phyloP scores from a whole-genome alignment of 2,888 invertebrate species.

The Drosophila pseudotakahashii region DNA sequence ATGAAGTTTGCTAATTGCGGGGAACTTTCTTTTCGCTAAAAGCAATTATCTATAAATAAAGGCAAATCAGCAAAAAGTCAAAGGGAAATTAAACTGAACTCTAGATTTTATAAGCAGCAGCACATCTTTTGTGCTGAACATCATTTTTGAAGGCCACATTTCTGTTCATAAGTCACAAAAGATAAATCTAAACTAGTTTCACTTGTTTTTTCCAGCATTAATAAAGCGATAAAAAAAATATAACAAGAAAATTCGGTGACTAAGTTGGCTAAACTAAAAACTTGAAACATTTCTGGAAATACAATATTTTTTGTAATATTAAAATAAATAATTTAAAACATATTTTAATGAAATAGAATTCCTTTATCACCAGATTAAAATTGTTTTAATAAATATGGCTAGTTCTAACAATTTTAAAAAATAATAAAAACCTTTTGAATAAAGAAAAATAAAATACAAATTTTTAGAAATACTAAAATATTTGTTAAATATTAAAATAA shows the following conservation, averaged over 20 bases:
- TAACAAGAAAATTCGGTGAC: too few relatives aligned
- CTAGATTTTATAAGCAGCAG: neutral
- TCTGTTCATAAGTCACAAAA: neutral
- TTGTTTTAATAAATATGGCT: too few relatives aligned
- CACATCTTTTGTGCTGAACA: too few relatives aligned
- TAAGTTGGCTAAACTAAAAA: too few relatives aligned
- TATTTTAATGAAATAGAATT: too few relatives aligned
- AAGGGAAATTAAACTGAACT: neutral
- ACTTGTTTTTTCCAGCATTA: neutral
- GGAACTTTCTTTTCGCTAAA: conserved; percentile 38
- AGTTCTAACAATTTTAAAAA: too few relatives aligned
- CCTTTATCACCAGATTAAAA: too few relatives aligned
- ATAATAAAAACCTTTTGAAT: too few relatives aligned
- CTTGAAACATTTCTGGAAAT: too few relatives aligned
- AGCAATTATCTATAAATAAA: conserved; percentile 10
- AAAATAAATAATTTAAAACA: too few relatives aligned
- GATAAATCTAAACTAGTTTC: conserved; percentile 8
- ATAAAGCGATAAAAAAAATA: neutral
- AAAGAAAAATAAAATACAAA: too few relatives aligned
- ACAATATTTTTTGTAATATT: neutral
- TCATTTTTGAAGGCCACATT: neutral
- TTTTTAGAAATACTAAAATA: too few relatives aligned
- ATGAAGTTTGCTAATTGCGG: conserved; percentile 27
- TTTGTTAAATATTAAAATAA: neutral
- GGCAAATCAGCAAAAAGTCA: neutral